Evolutionary conservation across 2,113 vertebrate species (phyloP).

Genomic region (Perca fluviatilis): DNA sequence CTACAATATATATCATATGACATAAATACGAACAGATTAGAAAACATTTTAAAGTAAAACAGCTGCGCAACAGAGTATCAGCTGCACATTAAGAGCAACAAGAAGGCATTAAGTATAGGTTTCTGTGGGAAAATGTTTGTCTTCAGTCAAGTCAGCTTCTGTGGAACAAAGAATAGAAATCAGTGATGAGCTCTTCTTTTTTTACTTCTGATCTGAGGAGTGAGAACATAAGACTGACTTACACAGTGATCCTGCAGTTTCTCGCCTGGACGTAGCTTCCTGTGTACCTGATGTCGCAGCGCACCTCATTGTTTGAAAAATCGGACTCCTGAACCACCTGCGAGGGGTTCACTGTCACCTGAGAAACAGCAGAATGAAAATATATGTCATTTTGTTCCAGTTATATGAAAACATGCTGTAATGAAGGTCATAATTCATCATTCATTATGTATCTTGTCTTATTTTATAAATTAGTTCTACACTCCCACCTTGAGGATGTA

Average conservation of each 20-base stretch:
- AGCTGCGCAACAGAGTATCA: constrained; percentile 11
- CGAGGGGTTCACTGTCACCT: constrained; percentile 88
- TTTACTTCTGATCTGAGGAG: background rate
- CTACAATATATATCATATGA: constrained; percentile 3
- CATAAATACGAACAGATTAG: constrained; percentile 48
- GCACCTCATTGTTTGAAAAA: constrained; percentile 86
- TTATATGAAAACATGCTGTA: background rate
- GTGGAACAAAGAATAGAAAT: constrained; percentile 44
- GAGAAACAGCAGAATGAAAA: background rate
- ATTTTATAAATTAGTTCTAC: background rate
- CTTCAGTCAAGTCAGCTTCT: constrained; percentile 72
- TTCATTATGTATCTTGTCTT: background rate
- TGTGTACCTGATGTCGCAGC: constrained; percentile 84
- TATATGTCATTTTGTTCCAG: background rate
- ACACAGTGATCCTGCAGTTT: constrained; percentile 85
- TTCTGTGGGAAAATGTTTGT: background rate
- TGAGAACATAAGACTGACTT: constrained; percentile 4
- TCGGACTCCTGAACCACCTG: constrained; percentile 85
- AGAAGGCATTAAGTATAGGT: background rate
- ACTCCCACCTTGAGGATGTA: constrained; percentile 84
- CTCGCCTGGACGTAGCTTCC: constrained; percentile 82
- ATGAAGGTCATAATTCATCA: background rate
- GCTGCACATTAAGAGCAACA: constrained; percentile 19
- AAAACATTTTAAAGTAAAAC: constrained; percentile 15
- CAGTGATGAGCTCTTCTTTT: background rate